A percentile compares a stretch with the other conserved stretches of the same genome.
phyloP scores from a whole-genome alignment of 2,113 vertebrate genomes.

The Gopherus flavomarginatus region DNA sequence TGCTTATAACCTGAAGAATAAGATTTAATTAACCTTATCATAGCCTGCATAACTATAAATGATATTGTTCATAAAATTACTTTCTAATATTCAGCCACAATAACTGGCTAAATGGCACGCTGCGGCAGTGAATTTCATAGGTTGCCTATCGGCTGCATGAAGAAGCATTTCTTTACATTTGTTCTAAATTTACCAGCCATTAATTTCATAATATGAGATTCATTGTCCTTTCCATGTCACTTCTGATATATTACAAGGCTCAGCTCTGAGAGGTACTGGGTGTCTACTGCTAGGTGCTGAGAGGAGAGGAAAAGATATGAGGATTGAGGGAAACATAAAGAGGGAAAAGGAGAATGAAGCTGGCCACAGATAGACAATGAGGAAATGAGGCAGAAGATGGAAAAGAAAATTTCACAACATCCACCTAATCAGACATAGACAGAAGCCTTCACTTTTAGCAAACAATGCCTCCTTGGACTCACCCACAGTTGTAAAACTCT shows the following conservation, averaged over 20 bases:
- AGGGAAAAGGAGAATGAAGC: not conserved
- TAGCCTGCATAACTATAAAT: not conserved
- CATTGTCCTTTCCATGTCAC: not conserved
- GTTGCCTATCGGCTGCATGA: not conserved
- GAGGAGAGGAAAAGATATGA: not conserved
- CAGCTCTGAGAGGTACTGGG: not conserved
- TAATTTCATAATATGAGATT: not conserved
- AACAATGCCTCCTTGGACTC: no score
- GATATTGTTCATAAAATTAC: not conserved
- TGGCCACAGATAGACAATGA: no score
- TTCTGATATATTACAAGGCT: not conserved
- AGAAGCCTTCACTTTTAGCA: no score
- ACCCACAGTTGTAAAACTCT: no score
- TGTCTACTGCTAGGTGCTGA: not conserved
- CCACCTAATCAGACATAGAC: no score
- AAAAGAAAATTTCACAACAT: no score
- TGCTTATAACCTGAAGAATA: not conserved
- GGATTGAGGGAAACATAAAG: not conserved
- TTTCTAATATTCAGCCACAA: not conserved
- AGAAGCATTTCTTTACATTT: fast-evolving
- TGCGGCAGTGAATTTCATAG: not conserved
- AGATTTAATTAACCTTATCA: not conserved
- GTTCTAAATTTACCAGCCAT: not conserved
- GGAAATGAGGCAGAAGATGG: no score
- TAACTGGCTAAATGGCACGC: not conserved